Evolutionary conservation across 2,888 invertebrate species (phyloP), one percentile per base, ranked within the genome.

Genomic region (Melipona beecheii): DNA sequence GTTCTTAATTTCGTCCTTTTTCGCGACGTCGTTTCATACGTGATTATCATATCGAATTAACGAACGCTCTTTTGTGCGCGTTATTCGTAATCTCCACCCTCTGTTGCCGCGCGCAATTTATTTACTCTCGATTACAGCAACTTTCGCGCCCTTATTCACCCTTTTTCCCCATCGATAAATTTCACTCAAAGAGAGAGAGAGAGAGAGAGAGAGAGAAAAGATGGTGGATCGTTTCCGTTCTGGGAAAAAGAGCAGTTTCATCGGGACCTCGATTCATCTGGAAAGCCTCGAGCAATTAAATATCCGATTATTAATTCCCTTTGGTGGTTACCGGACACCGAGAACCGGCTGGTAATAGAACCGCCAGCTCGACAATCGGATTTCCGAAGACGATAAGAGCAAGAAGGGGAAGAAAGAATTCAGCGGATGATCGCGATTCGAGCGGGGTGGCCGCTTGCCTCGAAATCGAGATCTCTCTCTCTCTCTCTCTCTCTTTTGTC

Each of bases 251-350:
- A 21, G 6, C 15, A 49, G 17, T 49, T 54, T n/a, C 27, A 24
- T 60, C 17, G n/a, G 2, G 2, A 56, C 56, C n/a, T 56, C n/a
- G 21, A 36, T 54, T 56, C 9, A 64, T 31, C 52, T n/a, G 19
- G 80, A 69, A 65, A 49, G 17, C 4, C 43, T 31, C 11, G 36
- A 17, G 56, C 69, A 65, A 75, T 83, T 72, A 75, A 69, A 62
- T 64, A 64, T 31, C 56, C 76, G 24, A 73, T 81, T 72, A 76
- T 56, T 71, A 60, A 73, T 76, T 75, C 81, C 64, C 72, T 64
- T 73, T 54, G 69, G 70, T n/a, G 27, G 24, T 64, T 50, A 15
- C 49, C 36, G 24, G 2, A 19, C 24, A 31, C 31, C 31, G 31
- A 31, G 31, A 31, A 31, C 31, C 31, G 31, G 31, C 56, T 24